Evolutionary conservation across 2,113 vertebrate genomes (phyloP).

Genomic region (Labrus mixtus): DNA sequence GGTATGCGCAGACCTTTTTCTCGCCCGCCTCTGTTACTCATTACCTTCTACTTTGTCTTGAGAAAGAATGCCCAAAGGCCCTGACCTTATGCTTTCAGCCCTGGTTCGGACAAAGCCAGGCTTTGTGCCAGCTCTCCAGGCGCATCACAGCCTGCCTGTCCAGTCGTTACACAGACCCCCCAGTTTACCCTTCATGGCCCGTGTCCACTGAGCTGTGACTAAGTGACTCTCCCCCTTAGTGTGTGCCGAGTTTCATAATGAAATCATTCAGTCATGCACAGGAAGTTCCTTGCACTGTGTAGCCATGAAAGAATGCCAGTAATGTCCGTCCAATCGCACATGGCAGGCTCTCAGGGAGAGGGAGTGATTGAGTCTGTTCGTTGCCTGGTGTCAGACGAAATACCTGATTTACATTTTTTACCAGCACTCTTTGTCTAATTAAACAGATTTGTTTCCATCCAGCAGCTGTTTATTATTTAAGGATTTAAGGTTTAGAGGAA

Average conservation of each 20-base stretch:
- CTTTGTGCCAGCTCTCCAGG: constrained; percentile 68
- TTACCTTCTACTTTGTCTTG: constrained; percentile 54
- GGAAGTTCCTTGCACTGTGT: constrained; percentile 68
- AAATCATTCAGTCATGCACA: constrained; percentile 78
- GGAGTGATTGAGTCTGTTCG: constrained; percentile 23
- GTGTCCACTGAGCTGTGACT: constrained; percentile 76
- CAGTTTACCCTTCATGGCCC: constrained; percentile 63
- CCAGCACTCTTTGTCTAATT: constrained; percentile 4
- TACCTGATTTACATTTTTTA: not conserved
- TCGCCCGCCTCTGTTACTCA: constrained; percentile 28
- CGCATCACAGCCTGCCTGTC: constrained; percentile 48
- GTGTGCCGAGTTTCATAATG: constrained; percentile 79
- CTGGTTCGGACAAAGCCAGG: constrained; percentile 54
- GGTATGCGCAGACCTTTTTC: constrained; percentile 13
- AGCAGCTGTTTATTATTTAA: not conserved
- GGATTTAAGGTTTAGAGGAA: not conserved
- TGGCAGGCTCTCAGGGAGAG: constrained; percentile 29
- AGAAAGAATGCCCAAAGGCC: constrained; percentile 51
- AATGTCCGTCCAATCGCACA: constrained; percentile 54
- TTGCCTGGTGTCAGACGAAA: constrained; percentile 43
- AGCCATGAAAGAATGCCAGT: constrained; percentile 74
- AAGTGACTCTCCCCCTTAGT: constrained; percentile 74
- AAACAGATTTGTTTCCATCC: not conserved
- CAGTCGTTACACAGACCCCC: constrained; percentile 39
- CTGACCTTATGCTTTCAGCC: constrained; percentile 41